Evolutionary conservation across 2,888 invertebrate genomes (phyloP).

Genomic region (Amblyjoppa proteus): DNA sequence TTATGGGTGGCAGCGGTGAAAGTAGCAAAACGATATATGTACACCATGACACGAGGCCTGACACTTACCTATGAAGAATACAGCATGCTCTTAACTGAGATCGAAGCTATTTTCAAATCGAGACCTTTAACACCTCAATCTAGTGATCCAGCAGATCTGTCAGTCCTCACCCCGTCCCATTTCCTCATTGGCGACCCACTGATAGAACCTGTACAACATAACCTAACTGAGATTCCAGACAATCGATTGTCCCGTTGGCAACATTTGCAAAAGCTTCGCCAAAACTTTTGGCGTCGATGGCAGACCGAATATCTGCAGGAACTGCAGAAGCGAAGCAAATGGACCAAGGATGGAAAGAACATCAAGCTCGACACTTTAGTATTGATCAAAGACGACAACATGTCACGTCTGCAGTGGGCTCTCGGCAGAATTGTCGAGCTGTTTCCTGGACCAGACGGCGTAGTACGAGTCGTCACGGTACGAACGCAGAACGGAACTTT

Average conservation of each 20-base stretch:
- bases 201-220: conserved; percentile 64
- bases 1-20: conserved; percentile 75
- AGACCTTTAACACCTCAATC: conserved; percentile 66
- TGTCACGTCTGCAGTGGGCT: conserved; percentile 75
- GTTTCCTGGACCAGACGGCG: conserved; percentile 74
- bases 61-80: conserved; percentile 71
- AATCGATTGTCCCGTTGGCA: conserved; percentile 70
- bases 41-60: conserved; percentile 61
- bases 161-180: conserved; percentile 75
- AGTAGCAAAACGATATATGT: conserved; percentile 71
- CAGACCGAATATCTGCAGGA: conserved; percentile 66
- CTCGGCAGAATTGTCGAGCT: conserved; percentile 72
- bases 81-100: conserved; percentile 66
- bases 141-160: conserved; percentile 64
- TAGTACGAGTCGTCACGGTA: conserved; percentile 74
- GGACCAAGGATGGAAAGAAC: conserved; percentile 42
- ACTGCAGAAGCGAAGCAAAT: conserved; percentile 65
- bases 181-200: conserved; percentile 73
- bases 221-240: conserved; percentile 45
- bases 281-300: conserved; percentile 67
- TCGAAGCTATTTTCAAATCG: conserved; percentile 69
- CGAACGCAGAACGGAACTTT: conserved; percentile 70
- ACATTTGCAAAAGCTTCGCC: conserved; percentile 62
- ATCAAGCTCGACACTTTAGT: conserved; percentile 75
- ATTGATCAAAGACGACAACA: conserved; percentile 75